Evolutionary conservation across 2,797 vertebrate genomes (phyloP), one percentile per base, ranked within the genome.

Genomic region (Sphenodon punctatus): DNA sequence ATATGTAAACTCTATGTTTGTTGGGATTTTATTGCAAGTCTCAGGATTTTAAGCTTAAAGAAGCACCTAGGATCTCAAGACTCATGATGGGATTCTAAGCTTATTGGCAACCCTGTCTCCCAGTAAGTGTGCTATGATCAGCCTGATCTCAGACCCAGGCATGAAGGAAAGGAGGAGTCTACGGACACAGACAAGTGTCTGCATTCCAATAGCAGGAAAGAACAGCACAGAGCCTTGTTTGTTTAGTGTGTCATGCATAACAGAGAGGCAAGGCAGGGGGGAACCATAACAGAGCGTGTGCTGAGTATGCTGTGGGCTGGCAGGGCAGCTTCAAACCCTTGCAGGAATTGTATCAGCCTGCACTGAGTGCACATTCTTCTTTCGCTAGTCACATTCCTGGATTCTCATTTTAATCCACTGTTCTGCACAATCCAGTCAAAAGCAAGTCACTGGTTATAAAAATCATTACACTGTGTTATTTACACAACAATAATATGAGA

Each of bases 321-420:
- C n/a, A 67, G 78, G 41, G 78, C 68, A 68, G 27, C 20, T 23
- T 6, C 11, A 77, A 60, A 30, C 15, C 34, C 23, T 59, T 22
- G 3, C 56, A 22, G 5, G 58, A 77, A 90, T 84, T 87, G 74
- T 43, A 70, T 34, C 69, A 79, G 75, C 36, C 1, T 53, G 58
- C 3, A 2, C 39, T 76, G 80, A 86, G 82, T 91, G 76, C 25
- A 19, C 70, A 60, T 88, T 81, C 56, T 53, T 78, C 60, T 71
- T 38, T 56, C 9, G 36, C 67, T 85, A 3, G 75, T 78, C 46
- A 3, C n/a, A 8, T 79, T 55, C 60, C 53, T 48, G 1, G 17
- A 4, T 20, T 10, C 1, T 56, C 49, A 3, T 43, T 84, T 61
- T 36, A 14, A 12, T 78, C n/a, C 46, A 25, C 45, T 41, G 32